phyloP scores from a whole-genome alignment of 2,113 vertebrate species.

The Motacilla alba region DNA sequence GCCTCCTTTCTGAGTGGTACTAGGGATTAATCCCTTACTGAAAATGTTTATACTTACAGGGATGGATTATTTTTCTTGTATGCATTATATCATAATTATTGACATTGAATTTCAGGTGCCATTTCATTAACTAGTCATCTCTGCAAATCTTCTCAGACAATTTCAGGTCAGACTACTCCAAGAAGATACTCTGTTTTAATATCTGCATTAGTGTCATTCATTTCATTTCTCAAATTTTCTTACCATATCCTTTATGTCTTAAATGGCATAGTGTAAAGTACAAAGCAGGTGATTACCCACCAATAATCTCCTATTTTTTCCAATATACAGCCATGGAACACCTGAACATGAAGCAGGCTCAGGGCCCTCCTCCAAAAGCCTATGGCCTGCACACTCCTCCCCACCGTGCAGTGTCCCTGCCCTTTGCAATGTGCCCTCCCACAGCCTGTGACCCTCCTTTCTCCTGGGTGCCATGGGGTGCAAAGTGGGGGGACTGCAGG shows the following conservation, averaged over 20 bases:
- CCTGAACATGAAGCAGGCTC: neutral
- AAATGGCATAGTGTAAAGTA: neutral
- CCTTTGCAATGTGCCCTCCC: neutral
- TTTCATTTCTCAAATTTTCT: neutral
- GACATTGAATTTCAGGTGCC: neutral
- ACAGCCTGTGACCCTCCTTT: neutral
- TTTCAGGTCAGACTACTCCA: neutral
- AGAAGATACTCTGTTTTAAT: neutral
- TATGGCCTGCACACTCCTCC: fast-evolving
- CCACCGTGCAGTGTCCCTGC: neutral
- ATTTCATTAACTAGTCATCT: neutral
- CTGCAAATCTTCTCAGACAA: neutral
- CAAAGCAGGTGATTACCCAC: neutral
- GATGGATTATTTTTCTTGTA: neutral
- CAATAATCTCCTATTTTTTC: neutral
- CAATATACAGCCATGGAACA: neutral
- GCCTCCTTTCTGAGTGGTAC: neutral
- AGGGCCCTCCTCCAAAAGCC: neutral
- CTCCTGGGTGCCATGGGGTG: neutral
- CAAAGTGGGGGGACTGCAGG: fast-evolving
- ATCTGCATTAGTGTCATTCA: neutral
- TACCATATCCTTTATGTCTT: neutral
- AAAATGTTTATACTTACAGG: neutral
- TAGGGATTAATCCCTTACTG: neutral
- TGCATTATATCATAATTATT: neutral